These are phyloP conservation scores for Helicoverpa zea DNA, from an alignment of 1,140 invertebrate genomes.

Conservation along the genomic window DNA sequence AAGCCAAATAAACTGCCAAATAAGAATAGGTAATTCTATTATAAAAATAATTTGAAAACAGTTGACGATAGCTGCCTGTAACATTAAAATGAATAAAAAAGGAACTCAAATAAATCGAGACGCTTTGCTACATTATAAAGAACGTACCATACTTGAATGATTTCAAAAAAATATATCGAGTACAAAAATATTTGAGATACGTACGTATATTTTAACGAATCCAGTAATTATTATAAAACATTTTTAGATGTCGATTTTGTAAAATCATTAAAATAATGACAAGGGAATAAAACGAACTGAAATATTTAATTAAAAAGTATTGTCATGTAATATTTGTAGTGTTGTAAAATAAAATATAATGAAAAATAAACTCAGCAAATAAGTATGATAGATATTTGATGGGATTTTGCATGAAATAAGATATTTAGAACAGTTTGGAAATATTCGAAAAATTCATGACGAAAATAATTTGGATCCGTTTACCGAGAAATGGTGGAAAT, in stretches of 20 bases:
- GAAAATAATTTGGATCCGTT: not conserved
- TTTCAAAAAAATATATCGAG: not conserved
- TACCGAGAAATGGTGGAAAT: not conserved
- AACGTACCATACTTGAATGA: too few relatives aligned
- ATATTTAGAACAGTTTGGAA: conserved; percentile 39
- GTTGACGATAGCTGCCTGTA: too few relatives aligned
- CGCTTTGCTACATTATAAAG: too few relatives aligned
- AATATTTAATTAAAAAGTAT: conserved; percentile 68
- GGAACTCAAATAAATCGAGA: too few relatives aligned
- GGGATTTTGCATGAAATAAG: conserved; percentile 57
- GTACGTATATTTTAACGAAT: conserved; percentile 56
- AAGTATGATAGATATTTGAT: conserved; percentile 55
- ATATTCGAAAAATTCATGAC: conserved; percentile 1
- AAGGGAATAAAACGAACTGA: conserved; percentile 80
- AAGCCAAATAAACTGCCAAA: too few relatives aligned
- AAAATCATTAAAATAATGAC: conserved; percentile 68
- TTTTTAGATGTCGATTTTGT: conserved; percentile 58
- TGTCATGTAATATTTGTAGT: conserved; percentile 68
- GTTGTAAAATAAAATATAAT: conserved; percentile 64
- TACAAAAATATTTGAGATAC: conserved; percentile 58
- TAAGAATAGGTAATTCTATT: too few relatives aligned
- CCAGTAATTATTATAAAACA: conserved; percentile 55
- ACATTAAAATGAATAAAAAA: too few relatives aligned
- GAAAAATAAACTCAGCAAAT: conserved; percentile 53
- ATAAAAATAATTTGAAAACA: too few relatives aligned